Base-by-base conservation (phyloP, 2,113 vertebrate genomes). In the Girardinichthys multiradiatus region DNA sequence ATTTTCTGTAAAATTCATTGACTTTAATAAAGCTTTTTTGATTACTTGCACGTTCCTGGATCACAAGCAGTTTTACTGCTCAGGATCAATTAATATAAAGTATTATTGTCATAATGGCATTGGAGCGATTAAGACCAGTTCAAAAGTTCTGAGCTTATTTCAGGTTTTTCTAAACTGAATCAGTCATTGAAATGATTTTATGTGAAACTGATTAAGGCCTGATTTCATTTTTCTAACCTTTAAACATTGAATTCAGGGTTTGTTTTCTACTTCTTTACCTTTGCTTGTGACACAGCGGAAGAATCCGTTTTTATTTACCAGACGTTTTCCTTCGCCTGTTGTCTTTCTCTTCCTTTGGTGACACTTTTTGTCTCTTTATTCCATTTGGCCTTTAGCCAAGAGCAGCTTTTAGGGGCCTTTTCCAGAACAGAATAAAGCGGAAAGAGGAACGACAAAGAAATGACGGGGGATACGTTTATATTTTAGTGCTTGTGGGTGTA, bases 381-480 rank as follows among this genome's bases (percentile, higher is more conserved):
- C 71, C 65, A 81, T 73, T 89, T 93, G 91, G 90, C 89, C 71
- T 28, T 65, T 9, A 42, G 87, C 91, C 86, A 89, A 86, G 85
- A 78, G 48, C 79, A 83, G 87, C 83, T 84, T 84, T 69, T 39
- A 2, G 67, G 9, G 73, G 78, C 82, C 64, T 85, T 90, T 86
- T 65, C 68, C 77, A 59, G 51, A 2, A 70, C 37, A 84, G 70
- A 54, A 77, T 37, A 65, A 82, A 60, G 68, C 21, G 14, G 64
- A 69, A 42, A 0, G 24, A 9, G 27, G 17, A 31, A 12, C 74
- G 51, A 31, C 33, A 68, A 42, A 58, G 63, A 35, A 64, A 45
- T 9, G 29, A 79, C 19, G 30, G 19, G 17, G 45, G 27, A n/a
- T 37, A 0, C 1, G 27, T 82, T 70, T 30, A 8, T 21, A 30